A percentile compares a stretch with the other conserved stretches of the same genome.
Conservation (phyloP, 2,113 vertebrate genomes). For the Pelobates fuscus region DNA sequence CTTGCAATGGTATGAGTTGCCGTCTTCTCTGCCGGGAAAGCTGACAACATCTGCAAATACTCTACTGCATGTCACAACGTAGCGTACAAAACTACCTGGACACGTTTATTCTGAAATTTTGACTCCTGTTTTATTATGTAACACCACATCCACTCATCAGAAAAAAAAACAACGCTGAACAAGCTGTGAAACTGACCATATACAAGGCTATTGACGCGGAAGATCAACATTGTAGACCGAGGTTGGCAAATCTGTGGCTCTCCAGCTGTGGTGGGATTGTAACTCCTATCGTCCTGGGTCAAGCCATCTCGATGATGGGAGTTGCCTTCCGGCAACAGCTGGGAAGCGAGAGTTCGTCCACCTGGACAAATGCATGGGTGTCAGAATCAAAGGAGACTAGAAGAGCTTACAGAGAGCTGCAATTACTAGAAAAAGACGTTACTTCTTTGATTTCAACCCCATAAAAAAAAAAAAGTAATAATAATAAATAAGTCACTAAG, state of each 20-base stretch:
- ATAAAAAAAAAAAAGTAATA: constrained; percentile 32
- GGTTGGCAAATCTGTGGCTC: neutral
- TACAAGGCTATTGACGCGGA: constrained; percentile 81
- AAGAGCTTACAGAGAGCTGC: constrained; percentile 62
- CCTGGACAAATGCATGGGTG: constrained; percentile 69
- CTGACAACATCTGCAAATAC: constrained; percentile 88
- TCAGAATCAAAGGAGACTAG: constrained; percentile 69
- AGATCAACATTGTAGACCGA: constrained; percentile 69
- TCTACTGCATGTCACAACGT: constrained; percentile 87
- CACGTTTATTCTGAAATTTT: constrained; percentile 70
- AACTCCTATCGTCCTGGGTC: neutral
- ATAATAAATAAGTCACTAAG: constrained; percentile 34
- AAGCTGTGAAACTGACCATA: constrained; percentile 83
- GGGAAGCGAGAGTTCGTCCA: neutral
- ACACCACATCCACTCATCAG: constrained; percentile 83
- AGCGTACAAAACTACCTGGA: constrained; percentile 82
- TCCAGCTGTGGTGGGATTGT: neutral
- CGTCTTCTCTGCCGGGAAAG: constrained; percentile 20
- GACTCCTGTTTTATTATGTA: constrained; percentile 76
- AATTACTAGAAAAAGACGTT: constrained; percentile 64
- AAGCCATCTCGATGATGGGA: neutral
- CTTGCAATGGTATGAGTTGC: constrained; percentile 1
- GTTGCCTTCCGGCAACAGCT: neutral
- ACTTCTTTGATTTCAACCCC: constrained; percentile 64
- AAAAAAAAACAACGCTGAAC: constrained; percentile 74